A percentile compares a stretch with the other conserved stretches of the same genome.
phyloP scores from a whole-genome alignment of 2,113 vertebrate genomes.

The Malurus alboscapulatus region DNA sequence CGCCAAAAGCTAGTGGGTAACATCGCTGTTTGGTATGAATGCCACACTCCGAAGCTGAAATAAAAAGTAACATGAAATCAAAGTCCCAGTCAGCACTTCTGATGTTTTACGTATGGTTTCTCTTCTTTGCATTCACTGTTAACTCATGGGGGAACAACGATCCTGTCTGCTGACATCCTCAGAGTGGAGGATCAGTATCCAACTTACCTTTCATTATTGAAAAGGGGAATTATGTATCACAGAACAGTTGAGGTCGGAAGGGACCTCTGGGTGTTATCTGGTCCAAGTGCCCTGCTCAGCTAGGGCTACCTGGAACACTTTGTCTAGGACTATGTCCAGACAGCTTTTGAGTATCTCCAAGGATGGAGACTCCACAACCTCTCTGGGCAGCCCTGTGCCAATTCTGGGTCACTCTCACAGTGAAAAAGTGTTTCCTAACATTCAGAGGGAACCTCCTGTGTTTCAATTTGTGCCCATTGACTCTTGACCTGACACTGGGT shows the following conservation, averaged over 20 bases:
- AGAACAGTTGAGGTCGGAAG: background rate
- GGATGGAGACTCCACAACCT: background rate
- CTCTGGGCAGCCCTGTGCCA: background rate
- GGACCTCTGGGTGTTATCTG: background rate
- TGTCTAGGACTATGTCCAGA: background rate
- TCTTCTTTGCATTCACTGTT: background rate
- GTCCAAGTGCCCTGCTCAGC: background rate
- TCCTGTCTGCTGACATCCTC: background rate
- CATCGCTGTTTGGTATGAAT: constrained; percentile 82
- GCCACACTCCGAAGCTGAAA: constrained; percentile 85
- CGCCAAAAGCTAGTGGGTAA: constrained; percentile 92
- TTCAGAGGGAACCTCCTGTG: background rate
- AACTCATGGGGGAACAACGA: background rate
- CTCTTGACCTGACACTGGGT: background rate
- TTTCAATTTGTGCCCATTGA: background rate
- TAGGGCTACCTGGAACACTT: background rate
- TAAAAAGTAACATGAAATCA: background rate
- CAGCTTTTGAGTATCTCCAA: background rate
- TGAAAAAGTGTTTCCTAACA: background rate
- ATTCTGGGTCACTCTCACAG: background rate
- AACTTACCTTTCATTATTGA: background rate
- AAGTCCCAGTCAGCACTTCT: background rate
- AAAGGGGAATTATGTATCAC: background rate
- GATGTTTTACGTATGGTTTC: background rate
- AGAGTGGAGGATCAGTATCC: background rate